phyloP scores from a whole-genome alignment of 2,888 invertebrate species.

The Nemurella pictetii region DNA sequence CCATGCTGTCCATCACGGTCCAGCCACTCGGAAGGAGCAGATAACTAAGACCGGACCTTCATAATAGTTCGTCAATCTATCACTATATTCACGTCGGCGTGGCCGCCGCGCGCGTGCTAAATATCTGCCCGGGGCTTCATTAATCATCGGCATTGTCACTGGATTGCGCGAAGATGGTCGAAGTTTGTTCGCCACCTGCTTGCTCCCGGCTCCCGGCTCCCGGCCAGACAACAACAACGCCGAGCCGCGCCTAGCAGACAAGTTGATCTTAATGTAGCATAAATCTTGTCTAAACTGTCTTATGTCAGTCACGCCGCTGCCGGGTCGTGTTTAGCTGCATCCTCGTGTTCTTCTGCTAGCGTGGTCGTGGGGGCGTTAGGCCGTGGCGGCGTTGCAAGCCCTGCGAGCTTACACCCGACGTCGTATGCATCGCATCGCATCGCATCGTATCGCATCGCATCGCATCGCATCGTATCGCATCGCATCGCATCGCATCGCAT shows the following conservation, averaged over 20 bases:
- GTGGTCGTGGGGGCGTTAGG: too few relatives aligned
- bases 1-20: neutral
- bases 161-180: neutral
- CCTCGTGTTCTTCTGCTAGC: too few relatives aligned
- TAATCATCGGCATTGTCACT: constrained; percentile 11
- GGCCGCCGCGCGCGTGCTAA: neutral
- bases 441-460: neutral
- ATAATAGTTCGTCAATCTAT: constrained; percentile 28
- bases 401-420: too few relatives aligned
- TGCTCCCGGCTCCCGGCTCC: neutral
- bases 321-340: too few relatives aligned
- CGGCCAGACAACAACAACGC: neutral
- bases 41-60: constrained; percentile 8
- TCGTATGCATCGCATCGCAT: too few relatives aligned
- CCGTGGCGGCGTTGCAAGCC: too few relatives aligned
- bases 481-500: neutral
- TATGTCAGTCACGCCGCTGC: neutral
- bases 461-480: neutral
- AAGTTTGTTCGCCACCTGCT: constrained; percentile 17
- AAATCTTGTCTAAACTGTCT: constrained; percentile 8
- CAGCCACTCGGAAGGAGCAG: neutral
- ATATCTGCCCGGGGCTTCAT: constrained; percentile 9
- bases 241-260: neutral
- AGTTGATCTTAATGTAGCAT: constrained; percentile 21
- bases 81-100: neutral